phyloP scores from a whole-genome alignment of 2,797 vertebrate species.

The Anguilla pacifica region DNA sequence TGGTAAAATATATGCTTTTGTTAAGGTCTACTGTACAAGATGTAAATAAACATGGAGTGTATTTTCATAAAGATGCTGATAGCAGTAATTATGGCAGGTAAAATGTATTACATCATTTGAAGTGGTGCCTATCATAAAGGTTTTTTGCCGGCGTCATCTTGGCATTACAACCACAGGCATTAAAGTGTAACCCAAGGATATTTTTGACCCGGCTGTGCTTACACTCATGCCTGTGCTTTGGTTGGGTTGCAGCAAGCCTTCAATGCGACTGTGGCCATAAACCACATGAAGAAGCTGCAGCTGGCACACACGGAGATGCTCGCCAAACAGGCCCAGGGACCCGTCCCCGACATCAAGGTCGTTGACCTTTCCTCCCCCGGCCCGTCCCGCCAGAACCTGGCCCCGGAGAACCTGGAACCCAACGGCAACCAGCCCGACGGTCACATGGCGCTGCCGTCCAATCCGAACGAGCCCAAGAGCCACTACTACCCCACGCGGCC shows the following conservation, averaged over 20 bases:
- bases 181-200: not conserved
- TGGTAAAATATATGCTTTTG: not conserved
- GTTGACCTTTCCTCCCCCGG: slow-evolving; percentile 53
- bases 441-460: slow-evolving; percentile 62
- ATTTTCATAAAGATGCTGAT: not conserved
- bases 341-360: slow-evolving; percentile 67
- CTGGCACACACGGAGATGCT: slow-evolving; percentile 69
- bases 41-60: not conserved
- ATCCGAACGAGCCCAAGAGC: slow-evolving; percentile 62
- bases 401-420: slow-evolving; percentile 39
- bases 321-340: not conserved
- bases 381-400: slow-evolving; percentile 34
- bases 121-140: not conserved
- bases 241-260: slow-evolving; percentile 84
- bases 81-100: not conserved
- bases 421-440: slow-evolving; percentile 38
- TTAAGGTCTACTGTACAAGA: not conserved
- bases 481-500: slow-evolving; percentile 50
- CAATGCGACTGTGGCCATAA: slow-evolving; percentile 86
- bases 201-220: not conserved
- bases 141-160: not conserved
- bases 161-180: not conserved
- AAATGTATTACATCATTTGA: not conserved
- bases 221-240: not conserved
- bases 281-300: slow-evolving; percentile 94